Base-by-base conservation (phyloP, 1,140 invertebrate species). In the Neodiprion fabricii region DNA sequence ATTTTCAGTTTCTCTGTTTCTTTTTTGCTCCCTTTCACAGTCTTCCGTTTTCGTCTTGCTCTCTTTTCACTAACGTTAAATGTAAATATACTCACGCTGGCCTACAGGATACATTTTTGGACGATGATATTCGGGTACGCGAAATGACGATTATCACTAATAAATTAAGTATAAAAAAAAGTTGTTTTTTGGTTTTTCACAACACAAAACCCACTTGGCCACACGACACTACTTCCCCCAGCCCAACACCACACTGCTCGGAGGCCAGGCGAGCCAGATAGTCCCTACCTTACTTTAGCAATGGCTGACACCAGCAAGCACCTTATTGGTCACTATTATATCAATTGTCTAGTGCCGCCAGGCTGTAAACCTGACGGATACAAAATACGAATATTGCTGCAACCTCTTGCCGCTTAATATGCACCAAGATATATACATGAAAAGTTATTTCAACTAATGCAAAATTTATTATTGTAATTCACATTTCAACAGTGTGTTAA, bases 71-170 rank as follows among this genome's bases (percentile, higher is more conserved):
- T 40, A 40, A 40, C 28, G 65, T 72, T n/a, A 73, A 67, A 50
- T 70, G 21, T 48, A 48, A 1, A 21, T 48, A 70, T 84, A 89
- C 88, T 90, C 82, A 89, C 88, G 84, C 81, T 89, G 88, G 78
- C 88, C 89, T 85, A 89, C 88, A 74, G 89, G 88, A 82, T 89
- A 89, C 88, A 90, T 89, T 79, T 82, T 87, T 74, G 80, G 11
- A 61, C 8, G 28, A 40, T 40, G 28, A 40, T 80, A 77, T 78
- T 75, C 75, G 82, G 74, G 75, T 75, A 79, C 80, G 68, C 79
- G 82, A 81, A 83, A 82, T 81, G 79, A 77, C 77, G 77, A 80
- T 82, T 82, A 83, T 77, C 80, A 83, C 82, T 84, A 85, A 86
- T 81, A 84, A 86, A 86, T 81, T 40, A 83, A 82, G 83, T 83